These are phyloP conservation scores for Syrista parreyssii DNA, from an alignment of 2,888 invertebrate genomes.

Conservation along the genomic window DNA sequence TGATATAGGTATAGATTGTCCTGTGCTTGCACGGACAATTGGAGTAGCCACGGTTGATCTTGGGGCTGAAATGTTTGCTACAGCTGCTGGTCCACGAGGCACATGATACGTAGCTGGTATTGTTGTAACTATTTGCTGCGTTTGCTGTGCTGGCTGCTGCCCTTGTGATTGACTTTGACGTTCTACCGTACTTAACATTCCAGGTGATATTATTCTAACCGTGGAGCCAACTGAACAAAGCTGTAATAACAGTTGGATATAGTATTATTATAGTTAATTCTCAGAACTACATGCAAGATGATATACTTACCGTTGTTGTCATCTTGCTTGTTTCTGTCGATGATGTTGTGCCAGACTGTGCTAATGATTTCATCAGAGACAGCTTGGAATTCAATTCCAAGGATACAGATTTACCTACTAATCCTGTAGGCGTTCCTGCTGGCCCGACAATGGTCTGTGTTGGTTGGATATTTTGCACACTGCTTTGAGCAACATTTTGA, in stretches of 20 bases:
- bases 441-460: slow-evolving; percentile 50
- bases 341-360: slow-evolving; percentile 50
- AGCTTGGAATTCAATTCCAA: slow-evolving; percentile 59
- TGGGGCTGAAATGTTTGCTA: slow-evolving; percentile 79
- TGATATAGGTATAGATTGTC: slow-evolving; percentile 56
- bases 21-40: slow-evolving; percentile 57
- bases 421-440: slow-evolving; percentile 47
- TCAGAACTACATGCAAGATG: background rate
- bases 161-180: slow-evolving; percentile 49
- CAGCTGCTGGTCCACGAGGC: slow-evolving; percentile 76
- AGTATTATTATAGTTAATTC: background rate
- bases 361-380: slow-evolving; percentile 57
- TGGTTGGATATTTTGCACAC: slow-evolving; percentile 55
- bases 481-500: slow-evolving; percentile 56
- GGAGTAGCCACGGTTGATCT: slow-evolving; percentile 73
- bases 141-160: slow-evolving; percentile 43
- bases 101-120: slow-evolving; percentile 65
- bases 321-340: slow-evolving; percentile 58
- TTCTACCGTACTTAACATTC: slow-evolving; percentile 56
- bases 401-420: slow-evolving; percentile 60
- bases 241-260: slow-evolving; percentile 33
- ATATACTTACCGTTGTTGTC: slow-evolving; percentile 34
- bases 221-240: slow-evolving; percentile 60
- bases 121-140: slow-evolving; percentile 61
- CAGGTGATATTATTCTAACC: slow-evolving; percentile 60